Base-by-base conservation (phyloP, 2,113 vertebrate species). In the Hydrolagus affinis region DNA sequence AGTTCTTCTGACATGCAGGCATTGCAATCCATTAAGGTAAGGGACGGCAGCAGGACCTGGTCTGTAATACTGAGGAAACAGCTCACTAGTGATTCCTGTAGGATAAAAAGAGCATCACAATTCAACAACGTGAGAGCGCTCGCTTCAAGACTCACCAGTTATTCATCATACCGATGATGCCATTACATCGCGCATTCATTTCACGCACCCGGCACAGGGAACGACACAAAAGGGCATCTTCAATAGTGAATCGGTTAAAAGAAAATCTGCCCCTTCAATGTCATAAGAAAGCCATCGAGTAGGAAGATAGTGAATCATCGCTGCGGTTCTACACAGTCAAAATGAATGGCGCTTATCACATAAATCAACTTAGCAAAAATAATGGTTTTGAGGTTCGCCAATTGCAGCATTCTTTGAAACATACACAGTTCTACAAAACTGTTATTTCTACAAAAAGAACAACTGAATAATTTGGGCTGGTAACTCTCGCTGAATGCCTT, bases 1-100 rank as follows among this genome's bases (percentile, higher is more conserved):
- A 99, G 88, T 83, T 96, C 95, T 88, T 96, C 95, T 85, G 95
- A 96, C 95, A 99, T 97, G 88, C 97, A 99, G 4, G 97, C 98
- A 86, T 99, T 96, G 89, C 94, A 95, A 89, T 99, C 98, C 95
- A 95, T 94, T 91, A 95, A 87, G 85, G 93, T 92, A 30, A 95
- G 93, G 86, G 95, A 96, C 23, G 95, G 95, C 87, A 96, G 95
- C 89, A 98, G 90, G 89, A 97, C 95, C 86, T 96, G 95, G 86
- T 96, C 95, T 0, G 95, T 94, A 87, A 96, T 96, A 89, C 93
- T 95, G 89, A 96, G 90, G 87, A 96, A 93, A 88, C 95, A 96
- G 90, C 95, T 96, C 85, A 96, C 94, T 85, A 95, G 92, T 56
- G 95, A 88, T 91, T 98, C 96, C 93, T 94, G 87, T 85, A 78